A percentile compares a stretch with the other conserved stretches of the same genome.
Conservation (phyloP, 35 echinoderm and acorn worm species). For the Stichopus chloronotus region DNA sequence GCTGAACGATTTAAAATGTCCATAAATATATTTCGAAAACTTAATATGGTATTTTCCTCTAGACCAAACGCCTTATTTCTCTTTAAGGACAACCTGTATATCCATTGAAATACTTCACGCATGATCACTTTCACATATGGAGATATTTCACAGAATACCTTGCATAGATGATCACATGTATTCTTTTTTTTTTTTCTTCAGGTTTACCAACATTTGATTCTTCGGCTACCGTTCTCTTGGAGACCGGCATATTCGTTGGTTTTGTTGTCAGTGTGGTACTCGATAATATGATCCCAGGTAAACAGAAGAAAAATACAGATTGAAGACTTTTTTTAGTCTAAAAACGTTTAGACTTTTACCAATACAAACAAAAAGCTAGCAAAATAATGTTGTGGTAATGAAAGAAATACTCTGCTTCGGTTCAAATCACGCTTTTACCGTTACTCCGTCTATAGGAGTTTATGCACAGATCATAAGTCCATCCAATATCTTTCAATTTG, state of each 20-base stretch:
- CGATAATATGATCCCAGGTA: slow-evolving; percentile 47
- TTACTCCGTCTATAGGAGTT: background rate
- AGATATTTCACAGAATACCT: background rate
- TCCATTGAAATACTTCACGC: no score
- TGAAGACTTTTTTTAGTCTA: no score
- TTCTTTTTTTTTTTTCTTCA: background rate
- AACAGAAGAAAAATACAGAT: background rate
- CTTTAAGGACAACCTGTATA: background rate
- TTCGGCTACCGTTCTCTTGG: background rate
- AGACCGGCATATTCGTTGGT: slow-evolving; percentile 33
- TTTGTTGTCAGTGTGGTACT: background rate
- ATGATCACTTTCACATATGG: background rate
- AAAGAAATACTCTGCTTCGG: background rate
- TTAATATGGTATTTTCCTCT: background rate
- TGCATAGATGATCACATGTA: background rate
- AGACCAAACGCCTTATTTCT: background rate
- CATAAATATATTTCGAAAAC: no score
- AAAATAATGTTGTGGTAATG: background rate
- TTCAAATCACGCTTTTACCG: background rate
- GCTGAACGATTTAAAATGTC: no score
- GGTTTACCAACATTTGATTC: background rate
- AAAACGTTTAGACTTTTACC: background rate
- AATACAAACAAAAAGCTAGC: background rate
- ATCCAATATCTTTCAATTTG: no score
- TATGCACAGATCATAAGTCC: background rate